Base-by-base conservation (phyloP, 2,797 vertebrate species). In the Synanceia verrucosa region DNA sequence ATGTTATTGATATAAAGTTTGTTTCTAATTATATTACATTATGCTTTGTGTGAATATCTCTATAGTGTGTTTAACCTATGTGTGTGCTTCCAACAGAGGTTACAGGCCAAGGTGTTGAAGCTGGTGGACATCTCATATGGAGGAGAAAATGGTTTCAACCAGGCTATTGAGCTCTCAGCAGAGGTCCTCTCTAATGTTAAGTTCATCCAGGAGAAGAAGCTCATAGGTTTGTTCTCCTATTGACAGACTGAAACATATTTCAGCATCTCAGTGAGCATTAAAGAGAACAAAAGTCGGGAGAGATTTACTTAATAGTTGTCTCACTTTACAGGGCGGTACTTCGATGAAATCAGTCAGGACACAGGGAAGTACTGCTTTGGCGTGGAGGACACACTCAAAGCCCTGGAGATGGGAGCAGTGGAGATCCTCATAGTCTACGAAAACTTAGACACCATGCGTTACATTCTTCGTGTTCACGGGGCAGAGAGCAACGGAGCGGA, bases 381-480 rank as follows among this genome's bases (percentile, higher is more conserved):
- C 11, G 98, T 99, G 79, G 98, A 99, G 89, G 98, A 99, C 90
- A 99, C 98, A 74, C 95, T 99, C 86, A 99, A 98, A 91, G 98
- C 97, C 79, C 91, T 99, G 91, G 97, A 99, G 93, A 99, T 99
- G 98, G 98, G 98, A 92, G 97, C 98, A 11, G 97, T 98, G 90
- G 98, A 99, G 91, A 99, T 99, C 86, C 96, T 99, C 87, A 99
- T 99, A 89, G 98, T 99, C 81, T 99, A 99, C 76, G 98, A 99
- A 91, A 99, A 99, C 88, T 94, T 99, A 87, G 98, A 99, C 93
- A 99, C 98, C 68, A 99, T 99, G 98, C 97, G 98, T 93, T 99
- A 99, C 0, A 96, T 99, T 86, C 94, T 99, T 81, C 96, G 96
- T 90, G 96, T 98, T 88, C 97, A 98, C 87, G 97, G 98, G 70